Conservation (phyloP, 53 echinoderm and acorn worm species). For the Luidia sarsii region DNA sequence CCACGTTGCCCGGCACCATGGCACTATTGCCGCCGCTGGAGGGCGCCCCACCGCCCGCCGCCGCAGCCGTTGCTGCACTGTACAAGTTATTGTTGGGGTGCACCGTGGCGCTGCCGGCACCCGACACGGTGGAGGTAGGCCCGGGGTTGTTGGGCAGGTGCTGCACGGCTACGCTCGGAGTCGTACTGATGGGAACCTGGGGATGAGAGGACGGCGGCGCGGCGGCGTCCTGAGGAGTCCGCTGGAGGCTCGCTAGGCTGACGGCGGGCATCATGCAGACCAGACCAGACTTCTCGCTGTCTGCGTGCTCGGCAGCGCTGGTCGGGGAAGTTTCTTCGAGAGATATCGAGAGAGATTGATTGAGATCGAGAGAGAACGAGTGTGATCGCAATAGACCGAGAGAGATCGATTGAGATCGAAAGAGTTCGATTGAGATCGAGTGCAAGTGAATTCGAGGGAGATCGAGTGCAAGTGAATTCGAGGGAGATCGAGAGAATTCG, state of each 20-base stretch:
- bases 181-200: not conserved
- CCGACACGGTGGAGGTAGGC: not conserved
- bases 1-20: not conserved
- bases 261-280: constrained; percentile 17
- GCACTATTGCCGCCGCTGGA: not conserved
- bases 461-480: no score
- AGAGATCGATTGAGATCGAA: no score
- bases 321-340: constrained; percentile 9
- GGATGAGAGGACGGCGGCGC: constrained; percentile 18
- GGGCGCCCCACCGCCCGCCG: not conserved
- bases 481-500: no score
- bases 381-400: no score
- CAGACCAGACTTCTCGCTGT: not conserved
- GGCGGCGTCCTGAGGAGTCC: no score
- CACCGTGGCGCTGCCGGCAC: not conserved
- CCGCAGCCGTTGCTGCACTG: not conserved
- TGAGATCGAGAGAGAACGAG: no score
- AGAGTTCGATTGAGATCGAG: no score
- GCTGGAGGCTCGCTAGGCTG: constrained; percentile 10
- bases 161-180: no score
- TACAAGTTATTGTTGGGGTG: constrained; percentile 14
- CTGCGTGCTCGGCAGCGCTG: not conserved
- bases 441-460: no score
- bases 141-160: not conserved
- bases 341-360: no score